Conservation (phyloP, 2,888 invertebrate genomes). For the Agonopterix subpropinquella region DNA sequence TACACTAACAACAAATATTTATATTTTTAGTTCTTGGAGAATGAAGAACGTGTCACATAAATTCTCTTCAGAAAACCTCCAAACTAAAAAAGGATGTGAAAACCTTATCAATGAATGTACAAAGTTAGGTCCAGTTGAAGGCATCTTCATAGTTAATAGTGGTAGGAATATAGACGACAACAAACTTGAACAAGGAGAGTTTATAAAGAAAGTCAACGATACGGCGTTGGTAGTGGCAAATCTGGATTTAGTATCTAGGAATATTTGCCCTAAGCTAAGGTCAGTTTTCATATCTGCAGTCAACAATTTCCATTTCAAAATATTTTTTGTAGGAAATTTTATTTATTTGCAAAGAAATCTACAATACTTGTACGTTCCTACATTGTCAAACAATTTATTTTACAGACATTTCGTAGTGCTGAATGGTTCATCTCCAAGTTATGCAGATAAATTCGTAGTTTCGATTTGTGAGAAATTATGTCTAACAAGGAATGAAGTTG, state of each 20-base stretch:
- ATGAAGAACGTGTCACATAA: slow-evolving; percentile 22
- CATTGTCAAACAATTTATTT: slow-evolving; percentile 9
- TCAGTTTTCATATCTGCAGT: slow-evolving; percentile 19
- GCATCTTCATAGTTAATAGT: slow-evolving; percentile 34
- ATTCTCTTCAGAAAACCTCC: slow-evolving; percentile 22
- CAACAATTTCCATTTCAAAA: too few species aligned
- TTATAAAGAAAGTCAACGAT: slow-evolving; percentile 27
- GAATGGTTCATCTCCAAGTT: slow-evolving; percentile 17
- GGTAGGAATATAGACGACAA: slow-evolving; percentile 13
- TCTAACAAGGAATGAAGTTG: slow-evolving; percentile 27
- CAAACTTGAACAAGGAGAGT: slow-evolving; percentile 19
- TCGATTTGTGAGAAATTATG: slow-evolving; percentile 33
- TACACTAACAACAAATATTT: too few species aligned
- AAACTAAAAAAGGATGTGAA: slow-evolving; percentile 25
- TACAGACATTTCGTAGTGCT: slow-evolving; percentile 33
- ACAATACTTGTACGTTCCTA: background rate
- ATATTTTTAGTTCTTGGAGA: slow-evolving; percentile 24
- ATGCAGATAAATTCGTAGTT: slow-evolving; percentile 25
- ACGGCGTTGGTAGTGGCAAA: slow-evolving; percentile 25
- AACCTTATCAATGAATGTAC: slow-evolving; percentile 25
- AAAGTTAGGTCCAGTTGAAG: slow-evolving; percentile 29
- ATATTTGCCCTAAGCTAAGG: slow-evolving; percentile 34
- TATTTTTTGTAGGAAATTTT: too few species aligned
- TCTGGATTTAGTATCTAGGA: slow-evolving; percentile 33
- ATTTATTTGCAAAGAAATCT: background rate